These are phyloP conservation scores for Fulica atra DNA, from an alignment of 2,113 vertebrate species.

Conservation along the genomic window DNA sequence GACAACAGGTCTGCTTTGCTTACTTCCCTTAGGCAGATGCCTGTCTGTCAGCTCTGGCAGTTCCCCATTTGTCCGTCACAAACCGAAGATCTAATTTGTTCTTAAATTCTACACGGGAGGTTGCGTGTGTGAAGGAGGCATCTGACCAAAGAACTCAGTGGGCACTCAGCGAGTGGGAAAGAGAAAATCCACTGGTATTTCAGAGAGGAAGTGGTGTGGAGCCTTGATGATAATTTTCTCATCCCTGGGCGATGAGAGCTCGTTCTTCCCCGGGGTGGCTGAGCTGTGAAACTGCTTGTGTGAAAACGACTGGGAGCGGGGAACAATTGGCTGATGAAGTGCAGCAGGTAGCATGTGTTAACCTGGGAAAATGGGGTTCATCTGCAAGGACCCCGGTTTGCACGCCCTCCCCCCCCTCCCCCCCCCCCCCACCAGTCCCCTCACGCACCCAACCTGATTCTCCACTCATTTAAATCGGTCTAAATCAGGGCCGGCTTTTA, in stretches of 20 bases:
- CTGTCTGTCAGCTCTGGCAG: not conserved
- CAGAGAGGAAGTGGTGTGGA: not conserved
- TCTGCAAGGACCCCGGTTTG: not conserved
- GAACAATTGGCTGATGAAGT: not conserved
- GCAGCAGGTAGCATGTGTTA: constrained; percentile 6
- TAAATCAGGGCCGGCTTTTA: not conserved
- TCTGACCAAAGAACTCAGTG: not conserved
- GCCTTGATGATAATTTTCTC: not conserved
- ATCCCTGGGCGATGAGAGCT: not conserved
- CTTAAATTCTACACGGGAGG: not conserved
- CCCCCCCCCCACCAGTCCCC: no score
- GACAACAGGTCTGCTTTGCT: not conserved
- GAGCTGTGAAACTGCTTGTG: not conserved
- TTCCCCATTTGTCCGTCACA: not conserved
- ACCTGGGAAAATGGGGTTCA: not conserved
- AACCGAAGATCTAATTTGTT: not conserved
- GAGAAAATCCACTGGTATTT: not conserved
- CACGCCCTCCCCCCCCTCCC: no score
- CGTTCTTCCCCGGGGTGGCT: not conserved
- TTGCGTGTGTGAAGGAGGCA: not conserved
- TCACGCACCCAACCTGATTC: not conserved
- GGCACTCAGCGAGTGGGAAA: not conserved
- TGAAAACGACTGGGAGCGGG: not conserved
- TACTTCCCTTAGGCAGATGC: not conserved
- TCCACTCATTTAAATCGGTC: not conserved